Percentiles rank a stretch among this genome's conserved stretches.
These are phyloP conservation scores for Hydrophis major DNA, from an alignment of 2,797 vertebrate species.

Conservation along the genomic window DNA sequence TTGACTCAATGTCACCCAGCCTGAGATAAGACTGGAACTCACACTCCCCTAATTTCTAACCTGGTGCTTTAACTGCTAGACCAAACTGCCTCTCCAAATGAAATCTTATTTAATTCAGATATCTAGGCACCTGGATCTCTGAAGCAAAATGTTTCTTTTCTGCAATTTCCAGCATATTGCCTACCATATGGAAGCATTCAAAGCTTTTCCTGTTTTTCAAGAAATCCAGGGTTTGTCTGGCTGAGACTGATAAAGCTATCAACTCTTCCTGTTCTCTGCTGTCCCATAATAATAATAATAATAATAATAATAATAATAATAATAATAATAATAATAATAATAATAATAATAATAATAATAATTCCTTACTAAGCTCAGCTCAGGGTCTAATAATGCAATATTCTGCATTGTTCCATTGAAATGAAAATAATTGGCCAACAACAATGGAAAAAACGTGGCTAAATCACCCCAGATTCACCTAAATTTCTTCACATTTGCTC, in stretches of 20 bases:
- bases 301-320: background rate
- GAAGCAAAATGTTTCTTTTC: background rate
- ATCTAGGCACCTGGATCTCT: background rate
- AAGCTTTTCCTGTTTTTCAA: background rate
- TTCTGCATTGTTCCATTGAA: background rate
- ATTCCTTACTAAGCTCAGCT: background rate
- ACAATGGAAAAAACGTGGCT: background rate
- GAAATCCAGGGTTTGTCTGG: background rate
- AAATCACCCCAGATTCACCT: fast-evolving
- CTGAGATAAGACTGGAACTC: no score
- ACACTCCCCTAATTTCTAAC: background rate
- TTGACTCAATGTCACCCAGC: no score
- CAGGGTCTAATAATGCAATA: background rate
- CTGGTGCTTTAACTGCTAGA: background rate
- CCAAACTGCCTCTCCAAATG: background rate
- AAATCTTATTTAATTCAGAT: background rate
- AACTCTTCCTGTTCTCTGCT: background rate
- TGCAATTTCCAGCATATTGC: background rate
- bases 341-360: background rate
- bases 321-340: background rate
- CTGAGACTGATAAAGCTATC: background rate
- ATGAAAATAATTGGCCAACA: background rate
- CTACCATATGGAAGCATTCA: background rate
- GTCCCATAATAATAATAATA: background rate
- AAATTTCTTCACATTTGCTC: background rate